Base-by-base conservation (phyloP, 1,140 invertebrate species). In the Leptinotarsa lineolata region DNA sequence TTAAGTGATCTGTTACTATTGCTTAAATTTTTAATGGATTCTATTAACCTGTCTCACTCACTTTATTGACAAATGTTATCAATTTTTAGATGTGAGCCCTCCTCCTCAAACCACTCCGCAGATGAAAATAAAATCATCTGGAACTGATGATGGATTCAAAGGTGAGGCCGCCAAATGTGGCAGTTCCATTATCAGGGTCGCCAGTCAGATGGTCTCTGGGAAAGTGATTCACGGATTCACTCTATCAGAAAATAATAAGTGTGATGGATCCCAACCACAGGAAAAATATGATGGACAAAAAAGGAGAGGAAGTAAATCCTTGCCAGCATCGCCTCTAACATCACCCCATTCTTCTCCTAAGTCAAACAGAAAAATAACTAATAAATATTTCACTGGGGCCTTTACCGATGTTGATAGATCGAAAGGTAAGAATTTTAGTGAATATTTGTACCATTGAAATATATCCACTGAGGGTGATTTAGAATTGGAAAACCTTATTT, bases 101-200 rank as follows among this genome's bases (percentile, higher is more conserved):
- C 16, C 48, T 68, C 20, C 74, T 65, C 60, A 78, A 74, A 67
- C 20, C 30, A 71, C 24, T 8, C 18, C 69, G 2, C 59, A 70
- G 44, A 69, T 60, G 44, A 83, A 85, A 74, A 79, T 86, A 67
- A 92, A 91, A 82, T 87, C 90, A 6, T 88, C 87, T 22, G 90
- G 89, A 1, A 87, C 87, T 0, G 90, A 92, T 77, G 91, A 92
- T 84, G 91, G 90, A 67, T 90, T 92, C 83, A 90, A 91, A 82
- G 89, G 90, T 1, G 89, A 91, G 77, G 87, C 88, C 45, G 89
- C 91, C 48, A 89, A 89, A 39, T 92, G 91, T 74, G 91, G 91
- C 67, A 90, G 86, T 73, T 92, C 91, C 2, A 89, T 93, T 44
- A 89, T 92, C 73, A 87, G 88, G 79, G 91, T 93, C 63, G 92